These are phyloP conservation scores for Microcebus murinus DNA, from an alignment of 2,113 vertebrate genomes.

Conservation along the genomic window DNA sequence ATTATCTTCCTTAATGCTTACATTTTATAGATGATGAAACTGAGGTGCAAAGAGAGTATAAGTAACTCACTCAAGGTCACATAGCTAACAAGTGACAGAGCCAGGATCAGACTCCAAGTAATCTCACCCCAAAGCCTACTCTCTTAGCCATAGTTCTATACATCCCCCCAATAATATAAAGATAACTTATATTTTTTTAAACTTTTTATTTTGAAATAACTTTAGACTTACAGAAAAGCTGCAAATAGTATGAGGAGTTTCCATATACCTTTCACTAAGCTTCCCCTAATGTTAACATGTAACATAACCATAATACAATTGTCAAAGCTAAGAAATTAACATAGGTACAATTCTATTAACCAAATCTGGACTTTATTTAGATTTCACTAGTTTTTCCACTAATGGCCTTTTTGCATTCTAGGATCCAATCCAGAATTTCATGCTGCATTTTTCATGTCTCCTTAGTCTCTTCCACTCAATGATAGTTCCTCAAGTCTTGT, in stretches of 20 bases:
- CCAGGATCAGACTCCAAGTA: slow-evolving; percentile 35
- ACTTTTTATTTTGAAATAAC: slow-evolving; percentile 29
- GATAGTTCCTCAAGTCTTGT: not conserved
- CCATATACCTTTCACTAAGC: not conserved
- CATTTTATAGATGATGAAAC: slow-evolving; percentile 40
- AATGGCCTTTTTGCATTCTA: not conserved
- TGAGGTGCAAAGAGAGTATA: slow-evolving; percentile 31
- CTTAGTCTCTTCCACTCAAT: slow-evolving; percentile 31
- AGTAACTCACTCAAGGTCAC: slow-evolving; percentile 2
- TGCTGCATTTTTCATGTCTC: not conserved
- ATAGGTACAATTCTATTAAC: slow-evolving; percentile 11
- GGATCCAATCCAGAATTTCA: slow-evolving; percentile 3
- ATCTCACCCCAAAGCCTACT: slow-evolving; percentile 21
- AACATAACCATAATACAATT: not conserved
- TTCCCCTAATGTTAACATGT: slow-evolving; percentile 33
- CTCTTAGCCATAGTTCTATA: not conserved
- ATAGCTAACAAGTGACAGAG: slow-evolving; percentile 5
- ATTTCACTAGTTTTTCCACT: slow-evolving; percentile 45
- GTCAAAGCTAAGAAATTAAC: slow-evolving; percentile 39
- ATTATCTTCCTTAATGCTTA: slow-evolving; percentile 26
- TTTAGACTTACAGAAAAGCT: slow-evolving; percentile 38
- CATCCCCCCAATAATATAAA: not conserved
- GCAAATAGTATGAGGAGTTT: not conserved
- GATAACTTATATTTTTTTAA: slow-evolving; percentile 25
- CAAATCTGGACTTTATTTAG: slow-evolving; percentile 15